Evolutionary conservation across 2,888 invertebrate species (phyloP), one percentile per base, ranked within the genome.

Genomic region (Bembecia ichneumoniformis): DNA sequence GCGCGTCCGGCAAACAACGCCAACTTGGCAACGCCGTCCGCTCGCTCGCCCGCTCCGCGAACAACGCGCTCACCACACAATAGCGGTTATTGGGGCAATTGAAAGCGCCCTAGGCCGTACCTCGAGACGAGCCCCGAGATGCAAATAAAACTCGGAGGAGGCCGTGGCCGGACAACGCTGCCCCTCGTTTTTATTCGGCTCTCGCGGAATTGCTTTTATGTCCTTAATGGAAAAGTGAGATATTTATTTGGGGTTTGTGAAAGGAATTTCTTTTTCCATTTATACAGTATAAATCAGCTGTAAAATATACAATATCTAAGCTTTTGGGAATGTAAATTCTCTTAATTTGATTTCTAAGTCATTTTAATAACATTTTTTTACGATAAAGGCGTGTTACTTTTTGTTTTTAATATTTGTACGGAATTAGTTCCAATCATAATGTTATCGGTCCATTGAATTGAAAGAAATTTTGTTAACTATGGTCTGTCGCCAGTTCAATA

Each of bases 181-280:
- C 71, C 80, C 83, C 80, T 83, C 82, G 76, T 84, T 84, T 80
- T 83, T 87, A 86, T 86, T 84, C 84, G 77, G 70, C 77, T 79
- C 83, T 82, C 82, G 83, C 77, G 73, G 75, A 82, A 84, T 83
- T 78, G 81, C 82, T 84, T 84, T 84, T 82, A 83, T 83, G 75
- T 73, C 77, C 77, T 77, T 83, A 84, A 83, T 86, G 83, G 83
- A 82, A 82, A 81, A 81, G 77, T 76, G 76, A 77, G 77, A 79
- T 82, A 81, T 83, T 81, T 82, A 82, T 83, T 82, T 79, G 76
- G 74, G 70, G 72, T 74, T 77, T 79, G 67, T 68, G 68, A 70
- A 76, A 71, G 71, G 66, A 70, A 71, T 67, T 71, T 68, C 66
- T 62, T 74, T 74, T 74, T 74, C 70, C 68, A 64, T 79, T 78